phyloP scores from a whole-genome alignment of 1,140 invertebrate genomes.

The Xylocopa sonorina region DNA sequence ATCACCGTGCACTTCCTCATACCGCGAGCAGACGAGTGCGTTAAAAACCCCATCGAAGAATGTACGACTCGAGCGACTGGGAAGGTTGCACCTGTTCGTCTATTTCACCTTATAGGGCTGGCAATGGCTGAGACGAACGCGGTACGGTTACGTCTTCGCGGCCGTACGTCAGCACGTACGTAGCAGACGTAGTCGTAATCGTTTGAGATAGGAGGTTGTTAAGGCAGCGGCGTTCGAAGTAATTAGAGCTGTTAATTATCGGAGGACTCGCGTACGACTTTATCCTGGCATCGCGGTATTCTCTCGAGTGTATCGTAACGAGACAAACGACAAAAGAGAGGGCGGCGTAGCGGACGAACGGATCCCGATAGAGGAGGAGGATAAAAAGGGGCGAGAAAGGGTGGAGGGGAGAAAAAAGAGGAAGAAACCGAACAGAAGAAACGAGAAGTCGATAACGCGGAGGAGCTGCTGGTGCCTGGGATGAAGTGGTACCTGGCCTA shows the following conservation, averaged over 20 bases:
- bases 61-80: no score
- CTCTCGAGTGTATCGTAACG: slow-evolving; percentile 61
- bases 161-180: slow-evolving; percentile 16
- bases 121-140: not conserved
- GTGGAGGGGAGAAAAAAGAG: not conserved
- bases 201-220: slow-evolving; percentile 39
- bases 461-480: slow-evolving; percentile 33
- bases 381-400: not conserved
- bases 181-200: slow-evolving; percentile 53
- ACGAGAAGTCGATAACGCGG: slow-evolving; percentile 57
- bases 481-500: slow-evolving; percentile 66
- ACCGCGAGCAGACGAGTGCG: not conserved
- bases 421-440: not conserved
- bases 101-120: not conserved
- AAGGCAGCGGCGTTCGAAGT: slow-evolving; percentile 42
- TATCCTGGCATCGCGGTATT: slow-evolving; percentile 41
- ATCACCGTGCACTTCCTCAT: not conserved
- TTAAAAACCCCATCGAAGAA: no score
- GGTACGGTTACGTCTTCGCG: not conserved
- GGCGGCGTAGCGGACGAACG: slow-evolving; percentile 52
- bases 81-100: slow-evolving; percentile 3
- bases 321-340: slow-evolving; percentile 59
- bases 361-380: slow-evolving; percentile 38
- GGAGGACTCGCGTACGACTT: slow-evolving; percentile 38
- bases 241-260: slow-evolving; percentile 68